Base-by-base conservation (phyloP, 1,140 invertebrate species). In the Zaprionus ornatus region DNA sequence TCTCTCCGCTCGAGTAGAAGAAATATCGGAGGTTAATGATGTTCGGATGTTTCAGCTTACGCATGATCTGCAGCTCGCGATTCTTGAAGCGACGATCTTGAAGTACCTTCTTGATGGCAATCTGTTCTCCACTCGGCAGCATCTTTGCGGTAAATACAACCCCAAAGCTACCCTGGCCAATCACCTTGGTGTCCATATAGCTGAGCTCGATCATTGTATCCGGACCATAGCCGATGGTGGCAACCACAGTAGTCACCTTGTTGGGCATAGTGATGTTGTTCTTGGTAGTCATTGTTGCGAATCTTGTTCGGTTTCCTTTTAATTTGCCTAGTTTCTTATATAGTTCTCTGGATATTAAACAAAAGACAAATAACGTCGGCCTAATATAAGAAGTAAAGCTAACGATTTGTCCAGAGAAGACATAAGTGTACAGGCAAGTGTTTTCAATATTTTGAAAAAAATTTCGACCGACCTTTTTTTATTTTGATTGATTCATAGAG, bases 71-170 rank as follows among this genome's bases (percentile, higher is more conserved):
- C 91, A 99, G 95, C 94, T 99, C 99, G 90, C 99, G 97, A 94
- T 99, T 99, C 97, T 99, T 99, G 95, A 99, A 99, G 93, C 98
- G 95, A 93, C 99, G 99, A 93, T 99, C 99, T 94, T 99, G 99
- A 77, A 99, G 96, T 88, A 99, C 99, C 94, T 99, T 99, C 93
- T 99, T 99, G 92, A 99, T 99, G 78, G 99, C 99, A 78, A 99
- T 98, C 93, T 97, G 95, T 93, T 99, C 98, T 79, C 96, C 96
- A 73, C 96, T 97, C 92, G 99, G 98, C 92, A 97, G 97, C 66
- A 99, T 94, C 94, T 98, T 99, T 59, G 99, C 99, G 92, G 99
- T 98, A 93, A 99, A 99, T 50, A 99, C 99, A 88, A 99, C 98
- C 68, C 99, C 99, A 94, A 99, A 99, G 93, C 98, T 99, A 90